Base-by-base conservation (phyloP, 2,797 vertebrate genomes). In the Octomys mimax region DNA sequence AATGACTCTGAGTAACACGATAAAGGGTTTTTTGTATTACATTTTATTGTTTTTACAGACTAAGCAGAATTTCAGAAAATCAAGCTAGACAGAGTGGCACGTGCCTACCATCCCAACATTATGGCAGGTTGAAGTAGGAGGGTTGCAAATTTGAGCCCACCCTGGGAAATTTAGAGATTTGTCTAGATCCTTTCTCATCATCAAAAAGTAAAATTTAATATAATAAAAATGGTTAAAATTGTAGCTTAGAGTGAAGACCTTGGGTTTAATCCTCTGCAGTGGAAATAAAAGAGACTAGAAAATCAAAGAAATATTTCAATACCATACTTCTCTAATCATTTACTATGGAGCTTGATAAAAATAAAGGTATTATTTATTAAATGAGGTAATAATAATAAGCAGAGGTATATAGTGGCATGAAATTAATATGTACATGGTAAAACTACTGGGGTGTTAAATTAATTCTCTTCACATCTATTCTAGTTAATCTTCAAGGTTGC, bases 41-140 rank as follows among this genome's bases (percentile, higher is more conserved):
- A 64, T 28, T 91, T 92, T n/a, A 21, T 2, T 3, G 75, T 79
- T 64, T 87, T 71, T 87, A 54, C 16, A 26, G 5, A 94, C 66
- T 54, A 73, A 16, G 10, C 71, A 91, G 61, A 95, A 94, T n/a
- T 92, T 54, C 4, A 61, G 4, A 77, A 84, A 94, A 54, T 68
- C 46, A 78, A 78, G 6, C 46, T 18, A 1, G 4, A 14, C 13
- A 78, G 9, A 22, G 14, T 52, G 75, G 36, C 10, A 52, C 28
- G 33, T 28, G 14, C 0, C 46, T 19, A 2, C 31, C 8, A 33
- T 33, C 28, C 28, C 9, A 78, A 31, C 1, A 78, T 33, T 33
- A 31, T 52, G 28, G 14, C 46, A 33, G 13, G 28, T 1, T 52
- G 39, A 75, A 21, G 71, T 24, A 42, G 24, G 4, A 75, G 71